phyloP scores from a whole-genome alignment of 2,797 vertebrate species.

The Myioborus melanocephalus region DNA sequence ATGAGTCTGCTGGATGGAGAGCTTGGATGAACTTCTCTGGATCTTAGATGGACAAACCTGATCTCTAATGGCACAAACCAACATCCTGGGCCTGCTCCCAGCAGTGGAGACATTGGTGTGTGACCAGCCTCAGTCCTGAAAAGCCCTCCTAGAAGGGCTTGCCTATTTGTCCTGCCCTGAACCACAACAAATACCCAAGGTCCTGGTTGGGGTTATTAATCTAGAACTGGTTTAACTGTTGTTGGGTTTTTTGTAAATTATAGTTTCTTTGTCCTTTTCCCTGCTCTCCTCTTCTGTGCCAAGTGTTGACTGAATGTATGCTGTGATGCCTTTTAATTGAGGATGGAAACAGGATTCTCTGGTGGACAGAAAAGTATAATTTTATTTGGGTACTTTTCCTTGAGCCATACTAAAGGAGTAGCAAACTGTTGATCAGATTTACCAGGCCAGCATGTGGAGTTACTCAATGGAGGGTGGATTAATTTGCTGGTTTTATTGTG shows the following conservation, averaged over 20 bases:
- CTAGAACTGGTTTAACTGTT: background rate
- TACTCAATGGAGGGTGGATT: background rate
- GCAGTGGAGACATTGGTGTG: accelerated
- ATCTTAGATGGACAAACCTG: background rate
- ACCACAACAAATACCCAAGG: background rate
- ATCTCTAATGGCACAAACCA: background rate
- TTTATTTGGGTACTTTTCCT: background rate
- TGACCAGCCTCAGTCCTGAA: background rate
- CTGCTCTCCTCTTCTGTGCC: background rate
- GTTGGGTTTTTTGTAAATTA: background rate
- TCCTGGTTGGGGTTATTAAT: background rate
- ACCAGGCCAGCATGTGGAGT: background rate
- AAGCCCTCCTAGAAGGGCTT: background rate
- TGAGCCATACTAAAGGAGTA: background rate
- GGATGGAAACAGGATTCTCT: background rate
- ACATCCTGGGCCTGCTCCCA: background rate
- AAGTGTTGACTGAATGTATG: background rate
- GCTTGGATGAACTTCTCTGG: background rate
- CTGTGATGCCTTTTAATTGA: background rate
- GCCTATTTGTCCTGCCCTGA: background rate
- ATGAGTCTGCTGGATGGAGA: background rate
- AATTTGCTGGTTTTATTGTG: background rate
- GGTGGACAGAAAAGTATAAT: background rate
- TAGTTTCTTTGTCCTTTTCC: background rate
- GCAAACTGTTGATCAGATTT: background rate